Base-by-base conservation (phyloP, 2,797 vertebrate genomes). In the Syngnathus acus region DNA sequence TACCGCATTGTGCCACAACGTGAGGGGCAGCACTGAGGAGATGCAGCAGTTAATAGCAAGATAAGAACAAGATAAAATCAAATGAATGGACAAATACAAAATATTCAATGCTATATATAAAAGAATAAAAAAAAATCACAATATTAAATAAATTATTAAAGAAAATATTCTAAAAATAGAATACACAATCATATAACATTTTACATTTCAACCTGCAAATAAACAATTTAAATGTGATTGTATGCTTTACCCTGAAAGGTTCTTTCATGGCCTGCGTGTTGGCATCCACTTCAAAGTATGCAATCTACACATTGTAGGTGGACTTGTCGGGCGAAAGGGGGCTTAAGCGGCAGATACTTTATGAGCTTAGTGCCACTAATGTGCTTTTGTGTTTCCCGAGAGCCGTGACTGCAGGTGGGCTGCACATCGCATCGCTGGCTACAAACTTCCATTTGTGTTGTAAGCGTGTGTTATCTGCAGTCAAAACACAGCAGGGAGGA, bases 321-420 rank as follows among this genome's bases (percentile, higher is more conserved):
- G 73, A 76, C 80, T 80, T 70, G 79, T 83, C 78, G 65, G 64
- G 70, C 73, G 73, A 76, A 82, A 78, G 74, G 72, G 67, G 66
- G 69, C 69, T 86, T 82, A 86, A 81, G 79, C 78, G 74, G 65
- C 70, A 76, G 82, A 82, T 83, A 72, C 80, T 72, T 83, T 62
- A 65, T 43, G 72, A 79, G 78, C 84, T 85, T 78, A 78, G 81
- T 78, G 81, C 70, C 72, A 73, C 77, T 86, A 81, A 88, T 83
- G 82, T 77, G 81, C 77, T 88, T 85, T 88, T 85, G 79, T 87
- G 80, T 80, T 32, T 68, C 67, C 69, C 82, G 83, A 84, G 79
- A 83, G 75, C n/a, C 72, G 65, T 86, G 83, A 85, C 86, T 59
- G 73, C 76, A 62, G 75, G 68, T 14, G 3, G 51, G 21, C 32